Evolutionary conservation across 2,113 vertebrate genomes (phyloP).

Genomic region (Ciconia maguari): DNA sequence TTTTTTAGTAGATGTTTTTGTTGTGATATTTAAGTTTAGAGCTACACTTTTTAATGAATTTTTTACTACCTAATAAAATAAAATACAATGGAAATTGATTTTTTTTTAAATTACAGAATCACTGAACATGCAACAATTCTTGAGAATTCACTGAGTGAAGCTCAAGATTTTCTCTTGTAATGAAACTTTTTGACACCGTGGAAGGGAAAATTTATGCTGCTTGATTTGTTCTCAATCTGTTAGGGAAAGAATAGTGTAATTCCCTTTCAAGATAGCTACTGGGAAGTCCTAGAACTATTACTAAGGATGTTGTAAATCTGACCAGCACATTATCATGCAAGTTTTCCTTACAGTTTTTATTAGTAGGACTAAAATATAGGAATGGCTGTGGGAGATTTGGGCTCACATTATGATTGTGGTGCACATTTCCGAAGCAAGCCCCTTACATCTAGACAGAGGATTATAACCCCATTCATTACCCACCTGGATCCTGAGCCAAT

Average conservation of each 20-base stretch:
- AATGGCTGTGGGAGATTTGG: background rate
- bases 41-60: background rate
- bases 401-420: background rate
- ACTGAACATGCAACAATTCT: background rate
- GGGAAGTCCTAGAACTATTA: background rate
- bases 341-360: background rate
- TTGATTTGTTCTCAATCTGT: background rate
- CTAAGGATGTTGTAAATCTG: background rate
- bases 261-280: background rate
- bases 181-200: background rate
- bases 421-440: background rate
- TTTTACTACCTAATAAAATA: conserved; percentile 29
- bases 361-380: background rate
- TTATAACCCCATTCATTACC: background rate
- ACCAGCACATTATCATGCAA: background rate
- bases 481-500: background rate
- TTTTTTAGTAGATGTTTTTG: background rate
- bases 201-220: background rate
- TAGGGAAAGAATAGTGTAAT: background rate
- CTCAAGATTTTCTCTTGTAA: background rate
- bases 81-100: conserved; percentile 29
- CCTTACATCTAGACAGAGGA: background rate
- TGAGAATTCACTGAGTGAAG: background rate
- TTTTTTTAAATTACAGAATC: background rate
- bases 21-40: background rate